phyloP scores from a whole-genome alignment of 2,113 vertebrate species.

The Vidua chalybeata region DNA sequence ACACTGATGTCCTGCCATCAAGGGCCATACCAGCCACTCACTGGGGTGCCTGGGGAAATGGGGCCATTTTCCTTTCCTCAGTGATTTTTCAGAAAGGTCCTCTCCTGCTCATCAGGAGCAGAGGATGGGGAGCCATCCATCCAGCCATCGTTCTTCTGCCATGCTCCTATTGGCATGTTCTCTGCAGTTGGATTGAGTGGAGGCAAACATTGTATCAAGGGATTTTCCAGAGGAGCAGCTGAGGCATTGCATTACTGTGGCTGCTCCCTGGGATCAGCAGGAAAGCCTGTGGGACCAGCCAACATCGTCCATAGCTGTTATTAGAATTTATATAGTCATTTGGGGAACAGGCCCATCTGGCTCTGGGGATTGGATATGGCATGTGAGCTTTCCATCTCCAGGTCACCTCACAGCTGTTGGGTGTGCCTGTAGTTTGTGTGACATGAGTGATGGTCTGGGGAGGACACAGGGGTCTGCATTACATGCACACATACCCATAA shows the following conservation, averaged over 20 bases:
- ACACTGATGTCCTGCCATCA: neutral
- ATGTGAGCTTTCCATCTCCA: conserved; percentile 38
- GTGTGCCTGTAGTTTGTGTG: neutral
- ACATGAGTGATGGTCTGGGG: conserved; percentile 41
- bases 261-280: neutral
- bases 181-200: neutral
- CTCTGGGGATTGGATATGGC: conserved; percentile 19
- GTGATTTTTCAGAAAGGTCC: neutral
- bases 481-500: fast-evolving
- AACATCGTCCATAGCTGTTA: neutral
- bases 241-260: neutral
- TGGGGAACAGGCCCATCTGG: neutral
- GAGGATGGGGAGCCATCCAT: neutral
- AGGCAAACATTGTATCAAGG: neutral
- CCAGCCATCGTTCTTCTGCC: neutral
- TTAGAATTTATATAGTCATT: conserved; percentile 58
- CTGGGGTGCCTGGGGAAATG: fast-evolving
- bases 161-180: neutral
- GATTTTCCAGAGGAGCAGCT: conserved; percentile 18
- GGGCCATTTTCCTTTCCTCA: neutral
- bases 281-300: neutral
- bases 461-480: neutral
- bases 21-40: neutral
- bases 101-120: neutral
- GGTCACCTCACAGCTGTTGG: conserved; percentile 49